Conservation (phyloP, 64 coral and sea anemone genomes). For the Porites lutea region DNA sequence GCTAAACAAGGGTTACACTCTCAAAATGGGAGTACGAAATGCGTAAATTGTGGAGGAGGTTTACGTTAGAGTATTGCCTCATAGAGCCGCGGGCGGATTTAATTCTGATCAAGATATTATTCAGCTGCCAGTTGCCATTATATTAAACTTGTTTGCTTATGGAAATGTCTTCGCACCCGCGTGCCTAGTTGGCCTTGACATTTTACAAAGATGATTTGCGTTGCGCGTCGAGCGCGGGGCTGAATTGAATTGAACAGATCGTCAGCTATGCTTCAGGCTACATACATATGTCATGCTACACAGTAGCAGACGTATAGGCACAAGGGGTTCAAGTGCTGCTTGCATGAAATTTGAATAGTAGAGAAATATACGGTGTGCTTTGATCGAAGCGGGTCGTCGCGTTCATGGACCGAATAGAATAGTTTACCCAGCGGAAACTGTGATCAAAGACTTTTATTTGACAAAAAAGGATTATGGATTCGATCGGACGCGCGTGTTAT, state of each 20-base stretch:
- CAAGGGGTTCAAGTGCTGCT: background rate
- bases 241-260: background rate
- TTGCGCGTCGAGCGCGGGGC: background rate
- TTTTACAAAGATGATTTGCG: background rate
- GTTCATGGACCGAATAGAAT: too few relatives aligned
- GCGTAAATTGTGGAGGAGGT: background rate
- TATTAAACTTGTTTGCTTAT: background rate
- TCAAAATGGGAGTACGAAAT: background rate
- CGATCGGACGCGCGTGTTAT: background rate
- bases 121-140: background rate
- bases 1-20: too few relatives aligned
- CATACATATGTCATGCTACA: background rate
- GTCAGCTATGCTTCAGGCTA: background rate
- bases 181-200: conserved; percentile 10
- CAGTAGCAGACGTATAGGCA: background rate
- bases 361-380: background rate
- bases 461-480: background rate
- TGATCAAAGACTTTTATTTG: background rate
- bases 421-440: background rate
- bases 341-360: background rate
- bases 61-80: too few relatives aligned
- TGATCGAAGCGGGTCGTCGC: background rate
- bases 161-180: background rate
- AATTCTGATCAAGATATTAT: background rate
- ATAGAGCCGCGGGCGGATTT: background rate